A percentile compares a stretch with the other conserved stretches of the same genome.
phyloP scores from a whole-genome alignment of 2,888 invertebrate genomes.

The Cheiracanthium punctorium region DNA sequence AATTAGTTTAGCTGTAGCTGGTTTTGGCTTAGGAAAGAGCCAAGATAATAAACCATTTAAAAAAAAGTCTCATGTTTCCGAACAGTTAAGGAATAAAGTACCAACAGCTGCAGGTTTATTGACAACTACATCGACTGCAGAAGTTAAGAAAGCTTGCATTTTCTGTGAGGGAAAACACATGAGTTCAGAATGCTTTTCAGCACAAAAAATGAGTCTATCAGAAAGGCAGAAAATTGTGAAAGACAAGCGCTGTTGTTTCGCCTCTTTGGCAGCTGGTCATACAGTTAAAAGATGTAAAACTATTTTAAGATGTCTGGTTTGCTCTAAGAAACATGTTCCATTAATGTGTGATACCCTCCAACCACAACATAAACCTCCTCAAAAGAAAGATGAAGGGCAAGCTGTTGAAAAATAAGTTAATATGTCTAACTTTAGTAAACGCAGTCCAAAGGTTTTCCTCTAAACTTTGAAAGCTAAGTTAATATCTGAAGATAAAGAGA shows the following conservation, averaged over 20 bases:
- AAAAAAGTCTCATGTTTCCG: no score
- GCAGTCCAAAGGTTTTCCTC: not conserved
- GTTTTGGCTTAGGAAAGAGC: not conserved
- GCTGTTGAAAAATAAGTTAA: not conserved
- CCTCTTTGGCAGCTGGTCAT: no score
- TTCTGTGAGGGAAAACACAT: not conserved
- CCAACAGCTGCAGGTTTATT: not conserved
- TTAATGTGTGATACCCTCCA: slow-evolving; percentile 6
- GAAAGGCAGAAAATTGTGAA: no score
- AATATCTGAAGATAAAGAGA: not conserved
- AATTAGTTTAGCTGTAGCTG: not conserved
- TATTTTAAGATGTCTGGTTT: no score
- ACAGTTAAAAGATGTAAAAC: no score
- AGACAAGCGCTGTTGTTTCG: no score
- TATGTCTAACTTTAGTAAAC: not conserved
- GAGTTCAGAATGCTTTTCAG: not conserved
- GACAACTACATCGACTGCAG: not conserved
- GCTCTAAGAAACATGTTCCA: not conserved
- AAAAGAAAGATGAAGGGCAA: not conserved
- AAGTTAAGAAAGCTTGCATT: not conserved
- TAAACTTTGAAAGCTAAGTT: not conserved
- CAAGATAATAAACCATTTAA: no score
- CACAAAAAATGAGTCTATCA: not conserved
- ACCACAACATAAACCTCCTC: not conserved
- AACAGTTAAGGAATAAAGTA: no score